phyloP scores from a whole-genome alignment of 2,113 vertebrate genomes.

The Regulus satrapa region DNA sequence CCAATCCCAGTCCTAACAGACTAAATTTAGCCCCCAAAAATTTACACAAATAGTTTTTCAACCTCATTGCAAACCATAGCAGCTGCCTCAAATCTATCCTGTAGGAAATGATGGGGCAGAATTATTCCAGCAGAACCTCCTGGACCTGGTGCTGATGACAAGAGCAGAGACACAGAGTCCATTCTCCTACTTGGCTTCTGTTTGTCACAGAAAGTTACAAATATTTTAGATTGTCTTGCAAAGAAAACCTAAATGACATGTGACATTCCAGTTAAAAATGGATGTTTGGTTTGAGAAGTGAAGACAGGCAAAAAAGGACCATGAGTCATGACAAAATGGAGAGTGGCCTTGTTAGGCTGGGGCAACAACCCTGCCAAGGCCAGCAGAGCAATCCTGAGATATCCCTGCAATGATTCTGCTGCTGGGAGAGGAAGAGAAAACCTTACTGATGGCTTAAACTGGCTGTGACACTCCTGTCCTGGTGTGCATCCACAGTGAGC shows the following conservation, averaged over 20 bases:
- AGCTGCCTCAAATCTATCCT: neutral
- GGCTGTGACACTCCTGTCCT: neutral
- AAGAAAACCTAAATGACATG: neutral
- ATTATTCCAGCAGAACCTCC: neutral
- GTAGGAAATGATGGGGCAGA: neutral
- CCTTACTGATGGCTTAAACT: neutral
- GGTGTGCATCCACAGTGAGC: rapidly evolving
- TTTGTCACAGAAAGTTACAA: neutral
- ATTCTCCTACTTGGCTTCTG: neutral
- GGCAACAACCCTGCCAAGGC: neutral
- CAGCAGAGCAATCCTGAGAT: neutral
- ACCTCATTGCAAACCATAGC: neutral
- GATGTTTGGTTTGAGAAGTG: neutral
- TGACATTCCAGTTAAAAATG: neutral
- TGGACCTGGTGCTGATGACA: neutral
- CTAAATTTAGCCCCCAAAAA: neutral
- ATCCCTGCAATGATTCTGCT: neutral
- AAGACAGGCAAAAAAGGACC: neutral
- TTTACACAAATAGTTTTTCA: neutral
- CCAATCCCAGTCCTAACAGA: neutral
- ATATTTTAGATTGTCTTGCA: neutral
- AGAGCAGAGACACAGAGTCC: neutral
- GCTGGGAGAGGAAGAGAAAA: neutral
- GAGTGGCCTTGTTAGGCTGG: neutral
- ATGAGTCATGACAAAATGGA: rapidly evolving